Base-by-base conservation (phyloP, 2,888 invertebrate genomes). In the Odontocerum albicorne region DNA sequence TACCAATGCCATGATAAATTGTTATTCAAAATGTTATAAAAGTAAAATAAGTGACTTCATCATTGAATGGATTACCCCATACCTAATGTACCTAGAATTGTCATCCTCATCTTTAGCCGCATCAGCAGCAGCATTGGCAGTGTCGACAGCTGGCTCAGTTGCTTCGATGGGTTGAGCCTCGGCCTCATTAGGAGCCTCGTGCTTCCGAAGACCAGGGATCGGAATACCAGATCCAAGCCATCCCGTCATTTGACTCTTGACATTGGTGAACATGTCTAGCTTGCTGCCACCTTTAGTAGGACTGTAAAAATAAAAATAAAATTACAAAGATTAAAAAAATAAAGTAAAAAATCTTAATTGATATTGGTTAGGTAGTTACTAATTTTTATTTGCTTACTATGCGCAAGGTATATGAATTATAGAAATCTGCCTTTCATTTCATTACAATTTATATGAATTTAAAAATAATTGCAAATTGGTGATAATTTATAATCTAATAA, bases 201-300 rank as follows among this genome's bases (percentile, higher is more conserved):
- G 85, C 76, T 87, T 87, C 69, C 86, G 80, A 62, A 91, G 76
- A 57, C 90, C 90, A 4, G 90, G 88, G 61, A 87, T 87, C 15
- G 83, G 83, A 52, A 87, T 86, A 42, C 90, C 86, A 40, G 87
- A 84, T 57, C 88, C 87, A 54, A 92, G 81, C 86, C 92, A 92
- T 36, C 90, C 91, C n/a, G 85, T 86, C 82, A 90, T 87, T 74
- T 89, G 88, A 54, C 85, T 86, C 78, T 92, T 92, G 55, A 92
- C 92, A 66, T 90, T 92, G 64, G 90, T 88, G 68, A 92, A 83
- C 82, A 92, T 86, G 67, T 92, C 92, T 67, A 88, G 70, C 68
- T 88, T 87, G 70, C 87, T 82, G 62, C 80, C 84, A 44, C 76
- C 82, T 74, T 88, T 87, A 58, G 87, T 86, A 20, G 88, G 87